Evolutionary conservation across 1,140 invertebrate species (phyloP).

Genomic region (Drosophila lini): DNA sequence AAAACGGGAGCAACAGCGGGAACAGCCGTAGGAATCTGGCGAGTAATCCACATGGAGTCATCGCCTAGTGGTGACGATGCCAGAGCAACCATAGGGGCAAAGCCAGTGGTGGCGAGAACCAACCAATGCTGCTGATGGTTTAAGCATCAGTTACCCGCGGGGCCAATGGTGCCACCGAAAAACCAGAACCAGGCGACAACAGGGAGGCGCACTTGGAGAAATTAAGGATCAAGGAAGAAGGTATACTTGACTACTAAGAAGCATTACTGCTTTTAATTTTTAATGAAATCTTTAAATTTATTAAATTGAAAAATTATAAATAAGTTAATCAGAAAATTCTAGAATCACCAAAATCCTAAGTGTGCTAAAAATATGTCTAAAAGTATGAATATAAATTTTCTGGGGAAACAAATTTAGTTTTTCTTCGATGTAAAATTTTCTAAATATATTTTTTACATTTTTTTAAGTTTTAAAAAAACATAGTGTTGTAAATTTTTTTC

Average conservation of each 20-base stretch:
- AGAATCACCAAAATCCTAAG: background rate
- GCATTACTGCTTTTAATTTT: background rate
- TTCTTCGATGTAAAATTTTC: background rate
- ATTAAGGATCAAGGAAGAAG: background rate
- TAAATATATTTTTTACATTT: rapidly evolving
- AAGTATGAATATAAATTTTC: background rate
- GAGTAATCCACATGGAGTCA: conserved; percentile 31
- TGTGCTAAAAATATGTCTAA: background rate
- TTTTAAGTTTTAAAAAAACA: background rate
- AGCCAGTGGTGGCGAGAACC: conserved; percentile 5
- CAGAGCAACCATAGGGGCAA: conserved; percentile 7
- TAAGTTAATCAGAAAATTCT: background rate
- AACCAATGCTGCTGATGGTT: conserved; percentile 21
- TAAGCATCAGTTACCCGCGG: conserved; percentile 42
- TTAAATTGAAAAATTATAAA: background rate
- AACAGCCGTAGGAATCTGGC: conserved; percentile 11
- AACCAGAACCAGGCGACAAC: conserved; percentile 18
- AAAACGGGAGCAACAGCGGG: conserved; percentile 15
- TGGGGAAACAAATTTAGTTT: too few relatives aligned
- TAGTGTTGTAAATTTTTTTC: background rate
- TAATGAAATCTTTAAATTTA: too few relatives aligned
- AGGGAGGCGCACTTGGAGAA: conserved; percentile 1
- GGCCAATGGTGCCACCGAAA: conserved; percentile 33
- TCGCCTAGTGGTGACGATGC: conserved; percentile 12
- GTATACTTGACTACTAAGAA: too few relatives aligned